A percentile compares a stretch with the other conserved stretches of the same genome.
These are phyloP conservation scores for Nerophis lumbriciformis DNA, from an alignment of 2,113 vertebrate genomes.

Conservation along the genomic window DNA sequence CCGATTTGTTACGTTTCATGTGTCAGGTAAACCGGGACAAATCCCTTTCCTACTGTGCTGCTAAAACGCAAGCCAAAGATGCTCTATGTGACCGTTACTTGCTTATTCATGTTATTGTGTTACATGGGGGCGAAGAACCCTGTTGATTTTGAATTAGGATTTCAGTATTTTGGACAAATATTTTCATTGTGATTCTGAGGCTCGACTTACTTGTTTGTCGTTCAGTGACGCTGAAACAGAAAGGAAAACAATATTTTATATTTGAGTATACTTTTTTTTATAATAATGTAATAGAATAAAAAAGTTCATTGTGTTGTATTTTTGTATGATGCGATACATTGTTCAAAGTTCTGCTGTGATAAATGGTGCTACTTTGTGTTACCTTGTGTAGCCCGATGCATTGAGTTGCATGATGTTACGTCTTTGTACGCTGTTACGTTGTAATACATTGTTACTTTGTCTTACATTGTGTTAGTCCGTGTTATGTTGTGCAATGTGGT, in stretches of 20 bases:
- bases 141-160: not conserved
- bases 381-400: not conserved
- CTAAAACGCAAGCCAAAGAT: too few relatives aligned
- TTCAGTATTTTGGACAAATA: too few relatives aligned
- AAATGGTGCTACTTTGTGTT: not conserved
- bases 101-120: too few relatives aligned
- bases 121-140: too few relatives aligned
- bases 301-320: too few relatives aligned
- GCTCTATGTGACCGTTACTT: too few relatives aligned
- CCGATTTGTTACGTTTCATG: too few relatives aligned
- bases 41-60: too few relatives aligned
- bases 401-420: not conserved
- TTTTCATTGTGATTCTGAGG: not conserved
- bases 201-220: constrained; percentile 48
- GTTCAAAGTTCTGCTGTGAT: not conserved
- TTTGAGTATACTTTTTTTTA: too few relatives aligned
- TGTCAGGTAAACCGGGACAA: too few relatives aligned
- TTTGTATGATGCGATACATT: not conserved
- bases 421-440: not conserved
- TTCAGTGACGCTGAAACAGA: constrained; percentile 9
- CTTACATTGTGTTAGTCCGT: not conserved
- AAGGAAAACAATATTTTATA: not conserved
- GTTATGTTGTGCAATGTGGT: not conserved
- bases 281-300: too few relatives aligned
- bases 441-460: too few relatives aligned